Conservation (phyloP, 2,888 invertebrate genomes). For the Agrochola lota region DNA sequence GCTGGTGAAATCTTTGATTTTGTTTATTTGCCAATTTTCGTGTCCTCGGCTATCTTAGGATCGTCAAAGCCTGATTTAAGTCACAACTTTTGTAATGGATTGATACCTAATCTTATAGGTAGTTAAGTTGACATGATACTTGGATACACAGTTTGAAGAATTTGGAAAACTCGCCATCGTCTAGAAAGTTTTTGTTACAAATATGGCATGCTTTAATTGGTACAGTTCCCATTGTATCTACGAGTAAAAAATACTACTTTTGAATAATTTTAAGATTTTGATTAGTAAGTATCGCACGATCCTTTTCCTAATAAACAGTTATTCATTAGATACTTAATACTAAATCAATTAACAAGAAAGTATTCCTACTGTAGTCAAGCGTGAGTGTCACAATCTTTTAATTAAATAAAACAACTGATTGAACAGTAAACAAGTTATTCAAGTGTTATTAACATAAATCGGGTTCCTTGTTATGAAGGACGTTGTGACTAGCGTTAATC, state of each 20-base stretch:
- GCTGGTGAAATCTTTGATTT: neutral
- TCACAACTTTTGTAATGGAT: neutral
- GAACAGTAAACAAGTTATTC: constrained; percentile 67
- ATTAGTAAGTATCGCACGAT: no score
- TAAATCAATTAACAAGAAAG: constrained; percentile 16
- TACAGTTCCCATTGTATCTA: no score
- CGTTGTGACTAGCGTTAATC: constrained; percentile 39
- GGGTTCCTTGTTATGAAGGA: constrained; percentile 46
- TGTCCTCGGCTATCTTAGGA: neutral
- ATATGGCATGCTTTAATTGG: no score
- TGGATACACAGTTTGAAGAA: no score
- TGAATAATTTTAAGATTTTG: no score
- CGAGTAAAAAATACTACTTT: no score
- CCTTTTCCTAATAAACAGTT: no score
- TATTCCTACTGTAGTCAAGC: constrained; percentile 39
- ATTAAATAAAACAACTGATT: constrained; percentile 78
- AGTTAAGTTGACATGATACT: no score
- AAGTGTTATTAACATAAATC: constrained; percentile 54
- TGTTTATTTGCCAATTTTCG: no score
- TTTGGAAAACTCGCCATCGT: no score
- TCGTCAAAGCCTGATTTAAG: neutral
- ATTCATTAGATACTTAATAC: no score
- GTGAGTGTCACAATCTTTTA: constrained; percentile 70
- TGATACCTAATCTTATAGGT: neutral
- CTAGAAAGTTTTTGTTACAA: no score